A percentile compares a stretch with the other conserved stretches of the same genome.
These are phyloP conservation scores for Drosophila micromelanica DNA, from an alignment of 1,140 invertebrate species.

Conservation along the genomic window DNA sequence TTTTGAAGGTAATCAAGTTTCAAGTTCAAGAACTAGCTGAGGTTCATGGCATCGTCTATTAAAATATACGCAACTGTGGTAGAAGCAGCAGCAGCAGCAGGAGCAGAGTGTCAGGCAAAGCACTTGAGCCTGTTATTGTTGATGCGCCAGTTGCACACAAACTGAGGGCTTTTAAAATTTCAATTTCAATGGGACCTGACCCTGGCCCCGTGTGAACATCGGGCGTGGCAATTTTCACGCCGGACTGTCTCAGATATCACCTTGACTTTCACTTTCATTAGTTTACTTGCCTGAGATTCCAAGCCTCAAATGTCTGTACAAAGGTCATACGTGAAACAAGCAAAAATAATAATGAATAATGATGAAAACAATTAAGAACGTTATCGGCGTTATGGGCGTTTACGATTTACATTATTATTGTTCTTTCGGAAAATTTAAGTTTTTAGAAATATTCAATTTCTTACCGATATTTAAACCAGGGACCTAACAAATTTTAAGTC, in stretches of 20 bases:
- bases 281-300: constrained; percentile 32
- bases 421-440: no score
- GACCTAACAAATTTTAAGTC: no score
- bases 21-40: constrained; percentile 75
- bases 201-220: constrained; percentile 68
- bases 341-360: background rate
- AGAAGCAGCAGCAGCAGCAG: background rate
- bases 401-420: no score
- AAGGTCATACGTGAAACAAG: constrained; percentile 37
- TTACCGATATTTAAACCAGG: no score
- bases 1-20: constrained; percentile 82
- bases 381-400: no score
- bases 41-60: constrained; percentile 65
- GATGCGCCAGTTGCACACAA: constrained; percentile 40
- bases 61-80: constrained; percentile 27
- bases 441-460: no score
- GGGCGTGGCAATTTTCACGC: constrained; percentile 41
- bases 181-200: constrained; percentile 42
- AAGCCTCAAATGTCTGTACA: constrained; percentile 10
- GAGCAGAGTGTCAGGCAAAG: background rate
- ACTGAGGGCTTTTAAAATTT: constrained; percentile 36
- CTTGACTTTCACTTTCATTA: constrained; percentile 56
- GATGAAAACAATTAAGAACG: no score
- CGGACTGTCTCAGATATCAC: constrained; percentile 46
- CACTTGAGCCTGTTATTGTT: constrained; percentile 60